Conservation (phyloP, 2,888 invertebrate genomes). For the Caenorhabditis imperialis region DNA sequence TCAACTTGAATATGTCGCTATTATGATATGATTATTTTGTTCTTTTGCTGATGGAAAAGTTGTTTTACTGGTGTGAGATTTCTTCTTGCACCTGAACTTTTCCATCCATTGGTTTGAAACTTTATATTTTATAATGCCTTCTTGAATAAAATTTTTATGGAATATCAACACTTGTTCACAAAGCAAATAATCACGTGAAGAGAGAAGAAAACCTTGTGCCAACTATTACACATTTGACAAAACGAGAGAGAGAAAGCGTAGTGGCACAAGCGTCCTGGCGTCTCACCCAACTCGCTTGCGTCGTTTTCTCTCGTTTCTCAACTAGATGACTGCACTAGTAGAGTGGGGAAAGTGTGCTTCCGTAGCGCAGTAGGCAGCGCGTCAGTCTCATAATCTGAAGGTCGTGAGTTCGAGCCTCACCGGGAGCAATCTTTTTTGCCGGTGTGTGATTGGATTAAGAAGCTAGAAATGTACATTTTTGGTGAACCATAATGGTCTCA, state of each 20-base stretch:
- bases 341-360: conserved; percentile 81
- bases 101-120: conserved; percentile 49
- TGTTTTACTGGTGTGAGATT: conserved; percentile 21
- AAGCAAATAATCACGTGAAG: not conserved
- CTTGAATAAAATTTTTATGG: conserved; percentile 10
- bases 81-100: conserved; percentile 30
- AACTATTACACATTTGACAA: too few species aligned
- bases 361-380: conserved; percentile 87
- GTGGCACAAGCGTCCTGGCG: too few species aligned
- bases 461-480: too few species aligned
- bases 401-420: conserved; percentile 96
- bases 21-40: conserved; percentile 2
- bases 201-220: too few species aligned
- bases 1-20: conserved; percentile 2
- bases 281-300: not conserved
- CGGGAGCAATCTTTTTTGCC: conserved; percentile 66
- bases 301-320: conserved; percentile 12
- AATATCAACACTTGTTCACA: not conserved
- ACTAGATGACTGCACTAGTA: conserved; percentile 7
- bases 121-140: conserved; percentile 4
- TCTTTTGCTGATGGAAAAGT: too few species aligned
- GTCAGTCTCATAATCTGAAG: conserved; percentile 93
- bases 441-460: too few species aligned
- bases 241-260: not conserved
- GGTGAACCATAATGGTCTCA: too few species aligned